Evolutionary conservation across 2,113 vertebrate species (phyloP), one percentile per base, ranked within the genome.

Genomic region (Isurus oxyrinchus): DNA sequence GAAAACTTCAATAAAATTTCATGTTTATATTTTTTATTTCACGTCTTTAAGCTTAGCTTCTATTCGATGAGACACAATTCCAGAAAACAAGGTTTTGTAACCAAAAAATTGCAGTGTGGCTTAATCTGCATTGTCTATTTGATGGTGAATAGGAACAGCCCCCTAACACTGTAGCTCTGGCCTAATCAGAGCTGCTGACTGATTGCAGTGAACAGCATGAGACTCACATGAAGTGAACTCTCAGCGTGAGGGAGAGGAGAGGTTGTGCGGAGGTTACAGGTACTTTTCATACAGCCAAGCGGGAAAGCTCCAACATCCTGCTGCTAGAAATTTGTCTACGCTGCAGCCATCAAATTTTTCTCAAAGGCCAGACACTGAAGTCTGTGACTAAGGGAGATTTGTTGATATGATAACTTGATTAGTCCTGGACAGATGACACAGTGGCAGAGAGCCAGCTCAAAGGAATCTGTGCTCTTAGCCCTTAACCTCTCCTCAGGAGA

Each of bases 391-490:
- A 53, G 97, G 98, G 98, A 98, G 97, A 98, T 96, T 98, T 98
- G 98, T 98, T 98, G 98, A 98, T 98, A 99, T 98, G 98, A 99
- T 99, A 98, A 98, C 98, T 99, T 98, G 99, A 99, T 99, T 99
- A 99, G 98, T 98, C 97, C 98, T 81, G 87, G 97, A 98, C 98
- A 97, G 98, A 98, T 97, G 98, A 98, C 97, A 97, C 59, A 96
- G 98, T 97, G 97, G 98, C 97, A 97, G 87, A 84, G 96, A 96
- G 98, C 97, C 97, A 96, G 97, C 97, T 98, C 97, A 98, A 96
- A 97, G 98, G 98, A 97, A 98, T 97, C 96, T 69, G 96, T 96
- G 97, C 97, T 97, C 96, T 95, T 79, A 96, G 97, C 98, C 97
- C 97, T 98, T 98, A 98, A 98, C 98, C 98, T 98, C 97, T 98